Percentiles rank a stretch among this genome's conserved stretches.
phyloP scores from a whole-genome alignment of 2,888 invertebrate genomes.

The Tinea trinotella region DNA sequence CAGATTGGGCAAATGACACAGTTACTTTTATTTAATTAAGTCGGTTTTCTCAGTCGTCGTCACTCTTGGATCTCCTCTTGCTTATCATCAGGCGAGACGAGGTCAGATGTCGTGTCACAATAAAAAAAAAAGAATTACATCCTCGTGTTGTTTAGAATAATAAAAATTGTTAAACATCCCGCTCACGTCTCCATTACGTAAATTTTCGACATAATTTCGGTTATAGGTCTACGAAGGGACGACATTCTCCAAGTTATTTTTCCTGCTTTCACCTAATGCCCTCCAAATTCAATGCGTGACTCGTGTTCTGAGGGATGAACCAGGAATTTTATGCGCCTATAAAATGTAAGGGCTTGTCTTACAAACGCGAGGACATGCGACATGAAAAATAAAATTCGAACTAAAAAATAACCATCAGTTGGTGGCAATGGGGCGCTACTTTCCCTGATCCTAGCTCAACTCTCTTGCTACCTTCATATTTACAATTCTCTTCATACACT shows the following conservation, averaged over 20 bases:
- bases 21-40: too few species aligned
- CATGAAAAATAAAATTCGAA: conserved; percentile 1
- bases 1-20: too few species aligned
- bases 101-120: too few species aligned
- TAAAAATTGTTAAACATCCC: background rate
- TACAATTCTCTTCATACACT: too few species aligned
- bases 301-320: conserved; percentile 5
- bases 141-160: background rate
- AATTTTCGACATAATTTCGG: conserved; percentile 13
- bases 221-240: background rate
- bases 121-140: background rate
- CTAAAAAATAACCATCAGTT: too few species aligned
- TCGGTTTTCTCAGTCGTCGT: too few species aligned
- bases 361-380: background rate
- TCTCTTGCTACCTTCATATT: too few species aligned
- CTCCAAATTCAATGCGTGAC: conserved; percentile 14
- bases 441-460: too few species aligned
- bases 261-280: conserved; percentile 8
- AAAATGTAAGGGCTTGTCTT: background rate
- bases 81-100: too few species aligned
- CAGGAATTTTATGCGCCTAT: conserved; percentile 11
- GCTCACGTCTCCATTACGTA: conserved; percentile 5
- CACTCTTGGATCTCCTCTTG: too few species aligned
- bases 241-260: conserved; percentile 2
- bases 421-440: too few species aligned